Conservation (phyloP, 2,797 vertebrate genomes). For the Mycteria americana region DNA sequence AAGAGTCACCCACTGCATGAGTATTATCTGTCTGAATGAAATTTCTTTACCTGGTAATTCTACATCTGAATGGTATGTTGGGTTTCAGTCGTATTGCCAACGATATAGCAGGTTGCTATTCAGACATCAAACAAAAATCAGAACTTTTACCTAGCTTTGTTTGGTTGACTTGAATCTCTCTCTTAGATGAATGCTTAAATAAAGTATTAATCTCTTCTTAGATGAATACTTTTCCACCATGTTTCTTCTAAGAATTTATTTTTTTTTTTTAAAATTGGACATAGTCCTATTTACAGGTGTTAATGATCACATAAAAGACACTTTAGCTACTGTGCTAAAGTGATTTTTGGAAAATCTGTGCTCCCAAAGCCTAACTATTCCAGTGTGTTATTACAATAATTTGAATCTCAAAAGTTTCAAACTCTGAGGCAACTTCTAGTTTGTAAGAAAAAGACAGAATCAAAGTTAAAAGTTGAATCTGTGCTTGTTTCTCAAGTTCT, state of each 20-base stretch:
- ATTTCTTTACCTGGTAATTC: not conserved
- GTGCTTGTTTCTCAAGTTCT: not conserved
- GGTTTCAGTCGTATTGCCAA: not conserved
- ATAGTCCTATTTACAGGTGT: not conserved
- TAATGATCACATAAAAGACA: not conserved
- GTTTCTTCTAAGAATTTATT: not conserved
- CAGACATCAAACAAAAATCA: not conserved
- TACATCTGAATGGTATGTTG: not conserved
- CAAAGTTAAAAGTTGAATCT: not conserved
- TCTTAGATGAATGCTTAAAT: not conserved
- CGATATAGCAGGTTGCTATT: not conserved
- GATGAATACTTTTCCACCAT: rapidly evolving
- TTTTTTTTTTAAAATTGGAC: not conserved
- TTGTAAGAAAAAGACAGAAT: not conserved
- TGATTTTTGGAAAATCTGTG: not conserved
- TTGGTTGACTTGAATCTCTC: not conserved
- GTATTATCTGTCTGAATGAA: not conserved
- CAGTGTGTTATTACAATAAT: not conserved
- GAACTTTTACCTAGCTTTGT: not conserved
- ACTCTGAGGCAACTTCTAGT: not conserved
- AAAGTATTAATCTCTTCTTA: not conserved
- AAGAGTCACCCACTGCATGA: not conserved
- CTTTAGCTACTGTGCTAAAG: not conserved
- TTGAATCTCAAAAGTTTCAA: not conserved
- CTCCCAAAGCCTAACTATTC: not conserved